Percentiles rank a stretch among this genome's conserved stretches.
phyloP scores from a whole-genome alignment of 2,113 vertebrate species.

The Gulo gulo region DNA sequence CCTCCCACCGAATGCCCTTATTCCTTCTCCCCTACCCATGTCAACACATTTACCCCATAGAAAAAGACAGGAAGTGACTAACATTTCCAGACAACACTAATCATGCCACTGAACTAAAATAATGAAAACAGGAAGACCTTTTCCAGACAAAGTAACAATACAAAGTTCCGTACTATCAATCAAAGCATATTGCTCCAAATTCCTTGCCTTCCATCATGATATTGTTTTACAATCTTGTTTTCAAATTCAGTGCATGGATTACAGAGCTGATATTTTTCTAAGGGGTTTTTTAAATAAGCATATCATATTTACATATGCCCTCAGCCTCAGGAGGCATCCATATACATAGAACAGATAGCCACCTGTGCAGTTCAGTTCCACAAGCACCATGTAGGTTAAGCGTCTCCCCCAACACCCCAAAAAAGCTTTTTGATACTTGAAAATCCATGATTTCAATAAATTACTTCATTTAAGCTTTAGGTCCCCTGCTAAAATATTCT shows the following conservation, averaged over 20 bases:
- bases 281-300: not conserved
- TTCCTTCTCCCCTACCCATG: constrained; percentile 4
- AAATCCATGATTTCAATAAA: not conserved
- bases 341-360: not conserved
- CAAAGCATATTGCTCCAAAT: constrained; percentile 54
- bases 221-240: constrained; percentile 34
- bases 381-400: not conserved
- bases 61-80: constrained; percentile 85
- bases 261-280: not conserved
- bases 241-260: not conserved
- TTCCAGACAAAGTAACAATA: constrained; percentile 74
- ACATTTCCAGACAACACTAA: constrained; percentile 77
- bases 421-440: not conserved
- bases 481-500: not conserved
- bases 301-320: not conserved
- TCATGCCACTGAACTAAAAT: constrained; percentile 65
- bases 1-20: not conserved
- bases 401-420: not conserved
- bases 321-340: not conserved
- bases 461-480: not conserved
- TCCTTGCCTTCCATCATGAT: constrained; percentile 38
- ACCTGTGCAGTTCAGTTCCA: not conserved
- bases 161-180: constrained; percentile 41
- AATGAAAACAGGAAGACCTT: constrained; percentile 84
- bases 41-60: constrained; percentile 63